Percentiles rank a stretch among this genome's conserved stretches.
These are phyloP conservation scores for Odocoileus virginianus DNA, from an alignment of 2,113 vertebrate genomes.

Conservation along the genomic window DNA sequence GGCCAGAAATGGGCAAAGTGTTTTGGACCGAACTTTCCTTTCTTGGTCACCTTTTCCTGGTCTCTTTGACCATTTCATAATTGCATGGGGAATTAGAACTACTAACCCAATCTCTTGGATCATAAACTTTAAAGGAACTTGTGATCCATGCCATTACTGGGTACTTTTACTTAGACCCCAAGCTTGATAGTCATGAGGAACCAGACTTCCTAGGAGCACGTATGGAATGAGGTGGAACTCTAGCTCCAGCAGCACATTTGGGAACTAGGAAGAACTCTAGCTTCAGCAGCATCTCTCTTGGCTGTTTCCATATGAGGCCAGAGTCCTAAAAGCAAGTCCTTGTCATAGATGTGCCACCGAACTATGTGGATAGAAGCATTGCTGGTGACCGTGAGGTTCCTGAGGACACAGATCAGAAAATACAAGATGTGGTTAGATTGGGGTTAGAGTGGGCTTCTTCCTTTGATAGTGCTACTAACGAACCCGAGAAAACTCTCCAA, in stretches of 20 bases:
- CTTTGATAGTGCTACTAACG: accelerated
- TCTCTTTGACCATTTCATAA: neutral
- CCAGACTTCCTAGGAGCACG: neutral
- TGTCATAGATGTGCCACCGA: neutral
- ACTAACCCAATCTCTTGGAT: neutral
- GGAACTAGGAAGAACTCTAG: neutral
- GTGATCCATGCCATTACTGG: neutral
- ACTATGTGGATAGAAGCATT: neutral
- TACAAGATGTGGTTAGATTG: neutral
- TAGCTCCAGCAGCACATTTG: neutral
- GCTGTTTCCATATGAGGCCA: neutral
- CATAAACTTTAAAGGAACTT: neutral
- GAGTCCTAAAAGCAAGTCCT: neutral
- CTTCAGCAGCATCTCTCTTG: neutral
- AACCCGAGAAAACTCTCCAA: neutral
- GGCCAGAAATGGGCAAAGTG: neutral
- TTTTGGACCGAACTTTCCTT: neutral
- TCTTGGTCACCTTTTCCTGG: neutral
- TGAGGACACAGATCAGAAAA: neutral
- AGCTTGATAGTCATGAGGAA: neutral
- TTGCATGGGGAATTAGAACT: neutral
- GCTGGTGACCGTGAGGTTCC: neutral
- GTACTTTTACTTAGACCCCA: neutral
- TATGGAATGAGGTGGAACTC: neutral
- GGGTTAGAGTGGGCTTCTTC: neutral